phyloP scores from a whole-genome alignment of 2,797 vertebrate species.

The Champsocephalus esox region DNA sequence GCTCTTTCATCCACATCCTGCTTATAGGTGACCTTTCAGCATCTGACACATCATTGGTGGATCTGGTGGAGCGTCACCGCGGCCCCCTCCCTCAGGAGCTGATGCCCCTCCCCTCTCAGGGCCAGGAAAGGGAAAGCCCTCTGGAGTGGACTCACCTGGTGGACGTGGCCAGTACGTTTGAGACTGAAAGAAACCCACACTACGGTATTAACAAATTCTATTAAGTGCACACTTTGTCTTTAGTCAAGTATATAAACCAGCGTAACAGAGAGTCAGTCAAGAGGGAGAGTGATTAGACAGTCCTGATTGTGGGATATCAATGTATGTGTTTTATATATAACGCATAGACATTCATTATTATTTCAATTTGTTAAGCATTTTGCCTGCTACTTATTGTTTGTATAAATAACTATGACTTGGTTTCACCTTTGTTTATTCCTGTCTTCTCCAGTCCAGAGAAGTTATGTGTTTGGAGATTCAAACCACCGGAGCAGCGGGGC shows the following conservation, averaged over 20 bases:
- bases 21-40: slow-evolving; percentile 94
- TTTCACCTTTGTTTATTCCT: not conserved
- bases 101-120: slow-evolving; percentile 94
- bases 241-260: too few species aligned
- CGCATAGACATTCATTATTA: not conserved
- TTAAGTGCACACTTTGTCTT: not conserved
- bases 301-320: too few species aligned
- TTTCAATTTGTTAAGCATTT: not conserved
- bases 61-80: slow-evolving; percentile 93
- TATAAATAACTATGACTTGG: not conserved
- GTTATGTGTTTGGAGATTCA: slow-evolving; percentile 93
- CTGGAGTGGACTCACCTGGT: slow-evolving; percentile 98
- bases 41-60: slow-evolving; percentile 98
- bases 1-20: not conserved
- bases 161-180: slow-evolving; percentile 96
- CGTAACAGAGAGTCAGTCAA: too few species aligned
- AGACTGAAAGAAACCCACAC: slow-evolving; percentile 86
- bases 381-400: not conserved
- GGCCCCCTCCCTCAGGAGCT: slow-evolving; percentile 90
- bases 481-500: slow-evolving; percentile 91
- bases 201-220: slow-evolving; percentile 58
- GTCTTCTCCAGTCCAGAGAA: slow-evolving; percentile 90
- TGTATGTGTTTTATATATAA: not conserved
- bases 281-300: too few species aligned
- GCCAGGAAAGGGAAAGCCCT: slow-evolving; percentile 85